Evolutionary conservation across 2,113 vertebrate species (phyloP), one percentile per base, ranked within the genome.

Genomic region (Leucoraja erinaceus): DNA sequence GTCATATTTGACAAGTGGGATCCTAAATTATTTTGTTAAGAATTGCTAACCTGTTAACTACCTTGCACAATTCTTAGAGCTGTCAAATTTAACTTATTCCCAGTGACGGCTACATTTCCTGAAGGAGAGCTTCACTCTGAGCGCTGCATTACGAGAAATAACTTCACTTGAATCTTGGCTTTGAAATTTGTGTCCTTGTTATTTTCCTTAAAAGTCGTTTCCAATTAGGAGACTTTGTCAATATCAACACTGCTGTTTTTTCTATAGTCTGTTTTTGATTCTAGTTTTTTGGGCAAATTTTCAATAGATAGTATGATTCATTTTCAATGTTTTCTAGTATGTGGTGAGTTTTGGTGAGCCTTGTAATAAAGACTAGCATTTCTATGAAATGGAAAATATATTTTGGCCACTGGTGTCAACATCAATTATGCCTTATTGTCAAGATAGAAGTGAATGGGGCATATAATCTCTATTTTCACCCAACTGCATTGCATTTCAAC

Each of bases 61-160:
- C 33, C 66, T 68, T 91, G 31, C 31, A 22, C 38, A 72, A 70
- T 20, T 38, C 88, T 68, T 38, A 33, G 63, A 47, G 31, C 68
- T 91, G 88, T 91, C 63, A 91, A 91, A 70, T 66, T 14, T 38
- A 66, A 91, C 88, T 14, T 90, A 90, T 38, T 91, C 25, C 88
- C 31, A 47, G 70, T 72, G 88, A 38, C 88, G 72, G 63, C 33
- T 25, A 25, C 33, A 22, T 90, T 68, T 90, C 38, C 63, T 18
- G 88, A 22, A 86, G 61, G n/a, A 12, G 7, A 61, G 83, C 28
- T 59, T 86, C 28, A 5, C 2, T 31, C 83, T 86, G 56, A 63
- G 56, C 28, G 25, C 2, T 54, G 56, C 54, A 59, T 25, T 59
- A 8, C 54, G 59, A 61, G 83, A 63, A 63, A 31, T 63, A 86